Base-by-base conservation (phyloP, 2,113 vertebrate species). In the Nycticryphes semicollaris region DNA sequence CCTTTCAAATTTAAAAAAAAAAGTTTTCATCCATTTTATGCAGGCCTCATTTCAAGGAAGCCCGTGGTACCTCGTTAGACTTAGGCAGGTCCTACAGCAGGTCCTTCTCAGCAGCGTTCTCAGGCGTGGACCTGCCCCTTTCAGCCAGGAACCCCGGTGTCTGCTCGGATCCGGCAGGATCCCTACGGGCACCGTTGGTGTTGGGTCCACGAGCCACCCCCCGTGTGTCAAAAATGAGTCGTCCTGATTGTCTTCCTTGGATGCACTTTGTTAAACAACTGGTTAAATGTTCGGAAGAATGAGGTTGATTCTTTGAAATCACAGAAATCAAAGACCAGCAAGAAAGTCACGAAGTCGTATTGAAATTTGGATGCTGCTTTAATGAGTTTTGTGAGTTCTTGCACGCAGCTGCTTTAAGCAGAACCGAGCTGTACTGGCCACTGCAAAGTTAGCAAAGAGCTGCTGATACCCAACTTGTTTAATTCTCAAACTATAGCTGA, bases 81-180 rank as follows among this genome's bases (percentile, higher is more conserved):
- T 10, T 16, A 3, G 50, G 72, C 57, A 51, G 45, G 27, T 83
- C 45, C 74, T 63, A 39, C 25, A 33, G 57, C 59, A 20, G 12
- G 1, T 31, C 41, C 27, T 8, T 23, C 15, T 12, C 39, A n/a
- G 45, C 16, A 48, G 68, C 23, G 3, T 4, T 22, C 57, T 9
- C 3, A 1, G 72, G 72, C 27, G 13, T 30, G 30, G 68, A 4
- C 9, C n/a, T 28, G 9, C 0, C 11, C 9, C 2, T 0, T 8
- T 0, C 24, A 23, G 54, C 57, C 50, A 63, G 47, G 31, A 16
- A 16, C 68, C 12, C 25, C 5, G 7, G 9, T 3, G 25, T 1
- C 1, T 3, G 10, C 77, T 39, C 14, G 8, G 15, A 5, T 3
- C 51, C 35, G 5, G 37, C 41, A 12, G 82, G 73, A 6, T 23